Conservation (phyloP, 2,113 vertebrate genomes). For the Apodemus speciosus region DNA sequence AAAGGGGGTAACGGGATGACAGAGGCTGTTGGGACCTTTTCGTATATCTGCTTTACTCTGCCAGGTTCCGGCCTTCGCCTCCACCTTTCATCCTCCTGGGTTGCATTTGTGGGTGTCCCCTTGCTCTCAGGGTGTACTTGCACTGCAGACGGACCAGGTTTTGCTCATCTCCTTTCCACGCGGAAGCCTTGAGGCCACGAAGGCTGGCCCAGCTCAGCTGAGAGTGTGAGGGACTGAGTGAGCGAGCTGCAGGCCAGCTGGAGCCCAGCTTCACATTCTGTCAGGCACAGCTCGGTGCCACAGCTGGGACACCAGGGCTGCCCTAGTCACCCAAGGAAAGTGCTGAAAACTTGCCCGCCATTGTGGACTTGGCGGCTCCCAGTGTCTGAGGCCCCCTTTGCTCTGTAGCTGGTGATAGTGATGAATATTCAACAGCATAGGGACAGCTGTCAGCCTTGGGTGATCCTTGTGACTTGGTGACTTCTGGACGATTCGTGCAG, state of each 20-base stretch:
- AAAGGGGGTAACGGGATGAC: too few relatives aligned
- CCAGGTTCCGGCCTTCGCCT: neutral
- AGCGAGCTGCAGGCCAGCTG: neutral
- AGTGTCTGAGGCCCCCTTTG: neutral
- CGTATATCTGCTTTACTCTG: neutral
- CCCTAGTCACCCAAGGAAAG: neutral
- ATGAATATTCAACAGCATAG: neutral
- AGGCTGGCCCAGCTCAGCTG: neutral
- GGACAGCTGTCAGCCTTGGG: neutral
- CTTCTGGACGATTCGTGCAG: neutral
- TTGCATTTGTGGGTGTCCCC: neutral
- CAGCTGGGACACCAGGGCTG: neutral
- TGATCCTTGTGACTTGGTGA: accelerated
- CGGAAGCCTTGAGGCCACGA: neutral
- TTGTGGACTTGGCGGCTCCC: neutral
- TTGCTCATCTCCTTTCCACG: neutral
- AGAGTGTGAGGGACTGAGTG: neutral
- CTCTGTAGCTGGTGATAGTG: accelerated
- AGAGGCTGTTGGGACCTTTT: neutral
- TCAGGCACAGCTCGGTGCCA: neutral
- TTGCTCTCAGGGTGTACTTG: neutral
- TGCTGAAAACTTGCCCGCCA: neutral
- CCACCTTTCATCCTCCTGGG: neutral
- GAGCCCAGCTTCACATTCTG: too few relatives aligned
- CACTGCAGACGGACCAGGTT: neutral